These are phyloP conservation scores for Poeciliopsis infans DNA, from an alignment of 2,797 vertebrate genomes.

Conservation along the genomic window DNA sequence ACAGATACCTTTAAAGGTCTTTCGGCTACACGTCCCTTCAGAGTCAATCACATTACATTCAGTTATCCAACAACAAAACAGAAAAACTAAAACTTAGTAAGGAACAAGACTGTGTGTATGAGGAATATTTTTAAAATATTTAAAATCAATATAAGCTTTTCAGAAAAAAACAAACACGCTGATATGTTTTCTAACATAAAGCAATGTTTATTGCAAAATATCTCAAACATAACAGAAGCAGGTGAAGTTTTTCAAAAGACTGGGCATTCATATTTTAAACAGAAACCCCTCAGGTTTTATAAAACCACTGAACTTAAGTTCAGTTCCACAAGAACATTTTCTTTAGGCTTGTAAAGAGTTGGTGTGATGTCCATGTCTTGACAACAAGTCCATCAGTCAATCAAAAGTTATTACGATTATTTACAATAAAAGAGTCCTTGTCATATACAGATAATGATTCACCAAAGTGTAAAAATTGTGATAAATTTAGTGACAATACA, in stretches of 20 bases:
- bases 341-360: background rate
- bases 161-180: background rate
- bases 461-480: background rate
- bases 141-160: background rate
- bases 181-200: background rate
- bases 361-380: conserved; percentile 1
- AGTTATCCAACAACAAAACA: conserved; percentile 3
- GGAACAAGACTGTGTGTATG: background rate
- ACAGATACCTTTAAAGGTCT: conserved; percentile 12
- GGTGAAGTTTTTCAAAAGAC: background rate
- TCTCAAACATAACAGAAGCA: background rate
- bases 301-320: conserved; percentile 1
- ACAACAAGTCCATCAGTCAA: conserved; percentile 1
- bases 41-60: background rate
- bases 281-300: background rate
- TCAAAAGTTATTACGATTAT: too few relatives aligned
- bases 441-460: background rate
- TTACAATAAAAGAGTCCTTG: too few relatives aligned
- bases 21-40: conserved; percentile 4
- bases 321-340: conserved; percentile 12
- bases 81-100: conserved; percentile 1
- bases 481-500: conserved; percentile 21
- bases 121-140: background rate
- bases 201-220: background rate
- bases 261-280: background rate